Conservation (phyloP, 1,140 invertebrate species). For the Drosophila subobscura region DNA sequence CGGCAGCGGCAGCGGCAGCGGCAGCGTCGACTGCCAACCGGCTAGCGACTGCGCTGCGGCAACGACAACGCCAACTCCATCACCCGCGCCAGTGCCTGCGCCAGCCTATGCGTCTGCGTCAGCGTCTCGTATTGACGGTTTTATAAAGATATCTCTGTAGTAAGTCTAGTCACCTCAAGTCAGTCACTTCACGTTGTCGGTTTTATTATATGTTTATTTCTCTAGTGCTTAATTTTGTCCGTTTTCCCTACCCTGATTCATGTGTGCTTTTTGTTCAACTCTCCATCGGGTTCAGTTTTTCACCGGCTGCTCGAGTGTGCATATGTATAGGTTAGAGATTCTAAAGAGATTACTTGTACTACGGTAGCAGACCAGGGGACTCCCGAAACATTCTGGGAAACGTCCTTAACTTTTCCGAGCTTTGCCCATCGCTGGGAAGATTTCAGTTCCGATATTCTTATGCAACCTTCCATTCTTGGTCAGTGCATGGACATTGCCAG, state of each 20-base stretch:
- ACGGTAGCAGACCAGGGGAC: too few species aligned
- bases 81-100: background rate
- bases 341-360: too few species aligned
- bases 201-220: background rate
- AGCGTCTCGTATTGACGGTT: slow-evolving; percentile 45
- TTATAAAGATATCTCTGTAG: slow-evolving; percentile 60
- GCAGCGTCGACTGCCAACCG: background rate
- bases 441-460: too few species aligned
- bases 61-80: slow-evolving; percentile 1
- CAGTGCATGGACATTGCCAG: slow-evolving; percentile 1
- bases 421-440: too few species aligned
- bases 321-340: background rate
- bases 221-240: too few species aligned
- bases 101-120: background rate
- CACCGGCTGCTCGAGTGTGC: background rate
- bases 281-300: slow-evolving; percentile 6
- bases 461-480: too few species aligned
- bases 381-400: too few species aligned
- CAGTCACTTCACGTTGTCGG: slow-evolving; percentile 24
- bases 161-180: slow-evolving; percentile 30
- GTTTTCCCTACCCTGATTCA: slow-evolving; percentile 10
- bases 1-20: slow-evolving; percentile 8
- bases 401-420: too few species aligned
- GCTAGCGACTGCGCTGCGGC: background rate
- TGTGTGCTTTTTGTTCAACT: slow-evolving; percentile 8